Percentiles rank a stretch among this genome's conserved stretches.
Conservation (phyloP, 2,113 vertebrate genomes). For the Tyto alba region DNA sequence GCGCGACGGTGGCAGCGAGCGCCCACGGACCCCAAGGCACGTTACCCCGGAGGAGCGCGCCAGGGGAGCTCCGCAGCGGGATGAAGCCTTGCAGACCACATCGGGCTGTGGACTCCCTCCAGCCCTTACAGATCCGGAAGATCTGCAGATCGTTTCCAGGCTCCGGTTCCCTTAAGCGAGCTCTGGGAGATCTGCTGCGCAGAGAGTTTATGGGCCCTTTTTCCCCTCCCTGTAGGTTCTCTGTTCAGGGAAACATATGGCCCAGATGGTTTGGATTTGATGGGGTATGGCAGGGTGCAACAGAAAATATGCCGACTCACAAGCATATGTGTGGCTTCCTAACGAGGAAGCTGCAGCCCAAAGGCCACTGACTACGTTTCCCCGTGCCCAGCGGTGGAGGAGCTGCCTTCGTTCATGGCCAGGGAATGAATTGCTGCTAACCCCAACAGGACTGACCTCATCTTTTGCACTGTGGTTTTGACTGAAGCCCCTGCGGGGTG, state of each 20-base stretch:
- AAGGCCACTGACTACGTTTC: background rate
- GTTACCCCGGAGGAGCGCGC: fast-evolving
- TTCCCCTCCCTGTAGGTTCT: background rate
- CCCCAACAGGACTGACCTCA: background rate
- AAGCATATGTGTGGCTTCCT: background rate
- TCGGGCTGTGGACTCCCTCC: background rate
- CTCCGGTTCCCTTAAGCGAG: background rate
- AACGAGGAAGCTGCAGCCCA: background rate
- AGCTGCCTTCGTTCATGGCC: background rate
- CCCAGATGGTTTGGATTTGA: background rate
- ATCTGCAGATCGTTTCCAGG: background rate
- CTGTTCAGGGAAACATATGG: background rate
- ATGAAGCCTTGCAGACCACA: background rate
- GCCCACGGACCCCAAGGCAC: background rate
- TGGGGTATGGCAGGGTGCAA: background rate
- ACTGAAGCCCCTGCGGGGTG: background rate
- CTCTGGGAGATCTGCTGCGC: background rate
- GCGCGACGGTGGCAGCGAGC: fast-evolving
- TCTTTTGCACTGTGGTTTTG: background rate
- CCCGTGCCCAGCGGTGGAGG: background rate
- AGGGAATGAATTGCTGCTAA: background rate
- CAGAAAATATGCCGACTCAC: background rate
- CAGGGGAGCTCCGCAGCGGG: background rate
- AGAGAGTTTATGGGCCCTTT: background rate
- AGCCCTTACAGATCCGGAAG: background rate